phyloP scores from a whole-genome alignment of 1,140 invertebrate genomes.

The Pygmarrhopalites habei region DNA sequence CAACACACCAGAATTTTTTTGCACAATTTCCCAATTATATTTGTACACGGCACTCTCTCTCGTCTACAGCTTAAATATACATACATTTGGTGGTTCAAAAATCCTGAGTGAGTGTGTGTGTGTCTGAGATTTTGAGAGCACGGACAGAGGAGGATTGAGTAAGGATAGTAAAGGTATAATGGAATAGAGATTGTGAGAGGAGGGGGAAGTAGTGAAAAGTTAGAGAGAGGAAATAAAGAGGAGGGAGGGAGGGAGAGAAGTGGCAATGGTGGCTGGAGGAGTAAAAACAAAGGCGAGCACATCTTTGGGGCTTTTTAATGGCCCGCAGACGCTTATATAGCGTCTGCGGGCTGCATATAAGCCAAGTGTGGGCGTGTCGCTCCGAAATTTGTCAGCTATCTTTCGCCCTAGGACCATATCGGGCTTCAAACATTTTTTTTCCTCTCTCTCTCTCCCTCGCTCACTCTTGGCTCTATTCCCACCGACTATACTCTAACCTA shows the following conservation, averaged over 20 bases:
- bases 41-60: too few species aligned
- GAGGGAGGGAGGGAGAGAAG: conserved; percentile 22
- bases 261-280: conserved; percentile 35
- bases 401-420: conserved; percentile 32
- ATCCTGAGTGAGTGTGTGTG: too few species aligned
- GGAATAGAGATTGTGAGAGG: conserved; percentile 11
- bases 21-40: too few species aligned
- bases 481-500: conserved; percentile 23
- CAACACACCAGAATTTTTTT: too few species aligned
- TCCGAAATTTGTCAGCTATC: conserved; percentile 39
- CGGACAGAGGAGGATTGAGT: too few species aligned
- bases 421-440: conserved; percentile 23
- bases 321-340: conserved; percentile 31
- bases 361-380: conserved; percentile 39
- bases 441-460: too few species aligned
- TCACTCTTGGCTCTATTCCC: conserved; percentile 29
- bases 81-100: too few species aligned
- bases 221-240: conserved; percentile 1
- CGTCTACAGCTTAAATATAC: too few species aligned
- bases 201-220: conserved; percentile 17
- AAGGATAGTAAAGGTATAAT: not conserved
- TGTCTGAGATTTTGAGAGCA: too few species aligned
- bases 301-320: conserved; percentile 36
- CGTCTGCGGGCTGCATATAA: conserved; percentile 39
- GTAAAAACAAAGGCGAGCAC: conserved; percentile 39